These are phyloP conservation scores for Eidolon dupreanum DNA, from an alignment of 2,797 vertebrate genomes.

Conservation along the genomic window DNA sequence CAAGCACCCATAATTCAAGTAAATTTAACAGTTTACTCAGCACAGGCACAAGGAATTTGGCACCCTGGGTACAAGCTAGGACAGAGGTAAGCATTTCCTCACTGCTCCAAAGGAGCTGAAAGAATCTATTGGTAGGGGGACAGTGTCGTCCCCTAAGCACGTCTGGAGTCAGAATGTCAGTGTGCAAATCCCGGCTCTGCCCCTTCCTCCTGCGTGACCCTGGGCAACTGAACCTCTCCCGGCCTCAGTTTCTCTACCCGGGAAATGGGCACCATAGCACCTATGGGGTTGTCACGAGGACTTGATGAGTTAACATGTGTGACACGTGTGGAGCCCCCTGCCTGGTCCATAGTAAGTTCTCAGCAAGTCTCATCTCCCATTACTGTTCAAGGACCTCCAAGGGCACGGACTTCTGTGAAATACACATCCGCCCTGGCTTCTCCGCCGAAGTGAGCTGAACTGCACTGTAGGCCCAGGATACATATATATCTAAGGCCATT, in stretches of 20 bases:
- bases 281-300: not conserved
- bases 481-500: not conserved
- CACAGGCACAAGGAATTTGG: not conserved
- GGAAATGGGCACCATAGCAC: not conserved
- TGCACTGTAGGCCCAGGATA: fast-evolving
- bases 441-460: not conserved
- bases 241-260: not conserved
- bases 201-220: not conserved
- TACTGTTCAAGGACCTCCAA: not conserved
- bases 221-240: not conserved
- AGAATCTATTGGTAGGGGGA: not conserved
- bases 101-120: fast-evolving
- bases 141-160: fast-evolving
- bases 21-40: not conserved
- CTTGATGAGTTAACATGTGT: fast-evolving
- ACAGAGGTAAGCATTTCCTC: not conserved
- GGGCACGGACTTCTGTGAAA: not conserved
- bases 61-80: not conserved
- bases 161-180: not conserved
- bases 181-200: not conserved
- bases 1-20: not conserved
- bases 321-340: not conserved
- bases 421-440: not conserved
- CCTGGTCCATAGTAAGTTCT: not conserved
- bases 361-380: not conserved